Percentiles rank a stretch among this genome's conserved stretches.
Evolutionary conservation across 2,113 vertebrate species (phyloP).

Genomic region (Phaethornis superciliosus): DNA sequence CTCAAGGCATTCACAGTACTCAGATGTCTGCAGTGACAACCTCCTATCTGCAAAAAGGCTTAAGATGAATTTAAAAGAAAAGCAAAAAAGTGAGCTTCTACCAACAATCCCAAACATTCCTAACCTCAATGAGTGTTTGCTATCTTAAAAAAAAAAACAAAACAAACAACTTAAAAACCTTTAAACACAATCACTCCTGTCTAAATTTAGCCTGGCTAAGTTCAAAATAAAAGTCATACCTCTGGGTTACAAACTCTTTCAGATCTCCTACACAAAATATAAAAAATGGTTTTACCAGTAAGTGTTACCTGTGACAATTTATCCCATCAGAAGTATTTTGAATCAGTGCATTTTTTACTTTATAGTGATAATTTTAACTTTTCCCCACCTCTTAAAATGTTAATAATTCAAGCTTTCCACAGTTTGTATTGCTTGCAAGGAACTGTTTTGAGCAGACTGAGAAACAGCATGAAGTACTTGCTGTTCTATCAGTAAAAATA

Average conservation of each 20-base stretch:
- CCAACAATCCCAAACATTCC: not conserved
- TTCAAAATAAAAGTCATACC: not conserved
- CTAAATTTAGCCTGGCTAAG: not conserved
- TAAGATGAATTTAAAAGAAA: not conserved
- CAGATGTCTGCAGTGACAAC: not conserved
- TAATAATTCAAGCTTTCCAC: not conserved
- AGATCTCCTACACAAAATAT: fast-evolving
- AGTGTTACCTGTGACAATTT: not conserved
- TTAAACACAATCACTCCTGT: not conserved
- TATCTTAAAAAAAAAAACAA: not conserved
- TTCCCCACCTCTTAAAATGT: fast-evolving
- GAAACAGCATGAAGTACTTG: not conserved
- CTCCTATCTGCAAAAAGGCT: fast-evolving
- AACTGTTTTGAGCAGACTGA: not conserved
- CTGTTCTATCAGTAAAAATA: not conserved
- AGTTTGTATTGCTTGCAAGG: not conserved
- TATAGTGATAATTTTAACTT: not conserved
- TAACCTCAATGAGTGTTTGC: not conserved
- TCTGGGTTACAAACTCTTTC: not conserved
- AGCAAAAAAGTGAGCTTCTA: not conserved
- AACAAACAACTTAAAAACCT: not conserved
- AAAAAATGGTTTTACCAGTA: not conserved
- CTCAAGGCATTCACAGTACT: not conserved
- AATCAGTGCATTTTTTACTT: not conserved
- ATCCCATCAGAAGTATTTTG: not conserved